Evolutionary conservation across 2,113 vertebrate genomes (phyloP), one percentile per base, ranked within the genome.

Genomic region (Anoplopoma fimbria): DNA sequence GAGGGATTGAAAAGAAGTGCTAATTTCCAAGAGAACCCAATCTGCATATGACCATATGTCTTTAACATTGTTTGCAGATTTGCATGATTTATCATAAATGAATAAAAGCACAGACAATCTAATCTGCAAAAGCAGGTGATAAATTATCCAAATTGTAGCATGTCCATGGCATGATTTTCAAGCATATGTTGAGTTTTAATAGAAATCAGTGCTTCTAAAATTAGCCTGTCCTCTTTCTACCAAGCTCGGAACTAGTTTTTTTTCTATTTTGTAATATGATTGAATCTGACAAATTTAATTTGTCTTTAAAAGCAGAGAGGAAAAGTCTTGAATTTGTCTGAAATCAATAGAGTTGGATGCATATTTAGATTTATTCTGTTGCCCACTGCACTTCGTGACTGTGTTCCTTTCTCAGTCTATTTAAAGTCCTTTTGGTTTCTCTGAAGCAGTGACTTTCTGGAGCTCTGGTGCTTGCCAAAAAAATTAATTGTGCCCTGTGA

Each of bases 401-500:
- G 29, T 69, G 65, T 36, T 72, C 29, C 55, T 77, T 72, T 57
- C 34, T 69, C 29, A 19, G 27, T 88, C 81, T 90, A 75, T 90
- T 85, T 85, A 63, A 83, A 81, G 82, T 47, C 4, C 17, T 72
- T 67, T 85, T 70, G 70, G 81, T 85, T 87, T 82, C 34, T 68
- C 34, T 84, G 45, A 73, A 79, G 87, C 42, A 34, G 38, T 62
- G 45, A 36, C 74, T 77, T 80, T 91, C 40, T 86, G 77, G 15
- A 86, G 69, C 70, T 67, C 29, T 65, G 33, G n/a, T 29, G 53
- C 84, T 81, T 61, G 73, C 81, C 78, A 90, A 81, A 86, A 80
- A 83, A 87, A 74, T 87, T 81, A 90, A 91, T 84, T 78, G 81
- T 77, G 77, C 86, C 90, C 87, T 88, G 83, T 85, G 81, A 90